Percentiles rank a stretch among this genome's conserved stretches.
phyloP scores from a whole-genome alignment of 2,113 vertebrate genomes.

The Leucoraja erinaceus region DNA sequence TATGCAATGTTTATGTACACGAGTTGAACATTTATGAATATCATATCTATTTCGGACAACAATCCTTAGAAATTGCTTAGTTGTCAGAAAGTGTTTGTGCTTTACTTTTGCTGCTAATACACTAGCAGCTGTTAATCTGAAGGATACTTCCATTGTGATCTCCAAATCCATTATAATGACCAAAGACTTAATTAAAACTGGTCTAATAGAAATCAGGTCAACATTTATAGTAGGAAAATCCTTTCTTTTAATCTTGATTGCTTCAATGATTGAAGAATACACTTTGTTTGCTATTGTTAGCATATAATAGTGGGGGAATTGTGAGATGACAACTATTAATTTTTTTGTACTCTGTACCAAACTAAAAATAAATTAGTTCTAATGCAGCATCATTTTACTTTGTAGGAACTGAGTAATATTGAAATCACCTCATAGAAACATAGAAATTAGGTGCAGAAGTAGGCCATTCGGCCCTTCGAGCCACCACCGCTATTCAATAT shows the following conservation, averaged over 20 bases:
- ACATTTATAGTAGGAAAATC: not conserved
- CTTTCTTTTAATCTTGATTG: not conserved
- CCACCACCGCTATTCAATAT: too few relatives aligned
- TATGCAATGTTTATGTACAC: not conserved
- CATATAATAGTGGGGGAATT: not conserved
- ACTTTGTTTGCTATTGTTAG: not conserved
- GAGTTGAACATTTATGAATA: not conserved
- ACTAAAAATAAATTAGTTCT: too few relatives aligned
- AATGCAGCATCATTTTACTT: too few relatives aligned
- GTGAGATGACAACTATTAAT: not conserved
- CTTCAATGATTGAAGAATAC: not conserved
- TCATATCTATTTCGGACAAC: not conserved
- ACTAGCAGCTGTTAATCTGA: not conserved
- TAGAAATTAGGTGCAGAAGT: too few relatives aligned
- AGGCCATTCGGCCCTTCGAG: too few relatives aligned
- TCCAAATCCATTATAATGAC: not conserved
- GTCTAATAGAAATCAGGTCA: not conserved
- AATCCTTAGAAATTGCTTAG: not conserved
- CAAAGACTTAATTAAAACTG: not conserved
- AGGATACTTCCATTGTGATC: not conserved
- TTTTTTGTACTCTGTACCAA: not conserved
- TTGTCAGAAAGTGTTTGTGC: not conserved
- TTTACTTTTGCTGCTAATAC: not conserved
- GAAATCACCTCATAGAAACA: not conserved
- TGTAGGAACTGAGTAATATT: not conserved